phyloP scores from a whole-genome alignment of 2,888 invertebrate genomes.

The Neoitamus cyanurus region DNA sequence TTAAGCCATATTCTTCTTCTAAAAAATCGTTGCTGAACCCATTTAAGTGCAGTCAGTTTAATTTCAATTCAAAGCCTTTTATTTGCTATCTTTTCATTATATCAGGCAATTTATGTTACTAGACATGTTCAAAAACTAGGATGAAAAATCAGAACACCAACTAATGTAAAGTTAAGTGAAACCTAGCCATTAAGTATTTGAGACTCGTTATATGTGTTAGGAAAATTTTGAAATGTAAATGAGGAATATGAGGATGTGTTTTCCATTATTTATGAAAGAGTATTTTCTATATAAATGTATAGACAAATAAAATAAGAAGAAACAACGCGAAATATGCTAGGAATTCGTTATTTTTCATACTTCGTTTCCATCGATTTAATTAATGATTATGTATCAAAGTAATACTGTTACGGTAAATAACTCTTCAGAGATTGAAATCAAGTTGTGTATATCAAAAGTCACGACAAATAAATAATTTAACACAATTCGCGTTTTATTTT shows the following conservation, averaged over 20 bases:
- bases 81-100: background rate
- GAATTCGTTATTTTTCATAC: conserved; percentile 35
- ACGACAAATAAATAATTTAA: conserved; percentile 30
- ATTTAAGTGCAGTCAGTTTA: background rate
- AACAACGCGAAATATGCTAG: conserved; percentile 8
- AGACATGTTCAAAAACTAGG: background rate
- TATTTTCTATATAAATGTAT: conserved; percentile 39
- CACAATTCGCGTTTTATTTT: background rate
- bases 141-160: conserved; percentile 33
- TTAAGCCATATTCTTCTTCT: background rate
- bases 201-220: conserved; percentile 18
- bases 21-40: background rate
- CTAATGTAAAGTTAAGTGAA: conserved; percentile 33
- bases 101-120: background rate
- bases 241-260: background rate
- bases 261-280: conserved; percentile 28
- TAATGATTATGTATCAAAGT: conserved; percentile 13
- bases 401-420: conserved; percentile 11
- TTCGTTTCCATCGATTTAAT: conserved; percentile 34
- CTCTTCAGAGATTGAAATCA: conserved; percentile 22
- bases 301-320: conserved; percentile 22
- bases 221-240: conserved; percentile 6
- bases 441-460: conserved; percentile 28
- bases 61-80: background rate
- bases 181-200: conserved; percentile 7